phyloP scores from a whole-genome alignment of 2,888 invertebrate genomes.

The Philereme transversata region DNA sequence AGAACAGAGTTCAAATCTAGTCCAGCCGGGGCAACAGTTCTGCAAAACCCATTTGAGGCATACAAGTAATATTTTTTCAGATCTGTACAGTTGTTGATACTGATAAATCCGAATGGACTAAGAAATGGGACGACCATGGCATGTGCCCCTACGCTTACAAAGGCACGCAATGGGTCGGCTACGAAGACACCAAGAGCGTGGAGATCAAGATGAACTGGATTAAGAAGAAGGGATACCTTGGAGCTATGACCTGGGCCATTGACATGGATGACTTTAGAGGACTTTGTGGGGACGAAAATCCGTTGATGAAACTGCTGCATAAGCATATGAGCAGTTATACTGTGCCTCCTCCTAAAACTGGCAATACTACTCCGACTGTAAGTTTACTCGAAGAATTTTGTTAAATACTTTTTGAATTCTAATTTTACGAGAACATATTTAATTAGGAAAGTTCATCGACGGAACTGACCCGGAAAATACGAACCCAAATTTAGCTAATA shows the following conservation, averaged over 20 bases:
- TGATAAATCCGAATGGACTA: conserved; percentile 90
- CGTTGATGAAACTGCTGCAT: conserved; percentile 88
- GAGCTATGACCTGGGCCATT: conserved; percentile 96
- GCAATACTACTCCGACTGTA: conserved; percentile 87
- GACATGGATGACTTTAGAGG: conserved; percentile 96
- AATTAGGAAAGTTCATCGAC: no score
- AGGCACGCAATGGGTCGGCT: conserved; percentile 96
- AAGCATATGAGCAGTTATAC: conserved; percentile 88
- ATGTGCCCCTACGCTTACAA: conserved; percentile 94
- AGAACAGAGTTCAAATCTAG: no score
- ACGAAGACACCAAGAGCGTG: conserved; percentile 91
- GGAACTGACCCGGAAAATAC: no score
- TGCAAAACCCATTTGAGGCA: no score
- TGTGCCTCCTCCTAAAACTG: conserved; percentile 87
- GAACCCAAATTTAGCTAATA: no score
- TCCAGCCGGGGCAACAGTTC: no score
- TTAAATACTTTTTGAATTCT: no score
- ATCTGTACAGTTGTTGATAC: conserved; percentile 91
- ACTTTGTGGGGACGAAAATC: conserved; percentile 90
- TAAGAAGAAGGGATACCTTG: conserved; percentile 89
- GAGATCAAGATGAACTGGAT: conserved; percentile 96
- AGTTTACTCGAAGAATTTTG: conserved; percentile 44
- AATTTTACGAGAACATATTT: no score
- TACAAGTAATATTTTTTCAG: conserved; percentile 60
- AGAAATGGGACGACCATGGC: conserved; percentile 92